Conservation (phyloP, 2,113 vertebrate species). For the Edolisoma coerulescens region DNA sequence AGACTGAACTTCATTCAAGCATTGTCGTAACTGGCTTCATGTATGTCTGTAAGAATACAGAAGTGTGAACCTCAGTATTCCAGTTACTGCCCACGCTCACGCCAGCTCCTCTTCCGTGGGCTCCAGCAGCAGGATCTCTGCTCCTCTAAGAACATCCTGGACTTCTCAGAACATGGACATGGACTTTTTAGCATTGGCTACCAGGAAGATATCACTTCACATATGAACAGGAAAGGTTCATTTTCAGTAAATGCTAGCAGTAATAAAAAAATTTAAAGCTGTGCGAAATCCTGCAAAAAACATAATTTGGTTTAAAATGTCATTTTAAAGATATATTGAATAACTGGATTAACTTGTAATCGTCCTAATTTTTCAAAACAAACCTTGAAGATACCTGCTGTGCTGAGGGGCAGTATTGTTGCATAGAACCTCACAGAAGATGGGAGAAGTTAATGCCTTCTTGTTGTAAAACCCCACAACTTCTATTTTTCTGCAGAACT, state of each 20-base stretch:
- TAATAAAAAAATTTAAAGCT: not conserved
- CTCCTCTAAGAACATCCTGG: not conserved
- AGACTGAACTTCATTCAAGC: not conserved
- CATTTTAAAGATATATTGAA: not conserved
- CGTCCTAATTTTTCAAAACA: not conserved
- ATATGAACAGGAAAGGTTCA: not conserved
- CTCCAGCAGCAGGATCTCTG: not conserved
- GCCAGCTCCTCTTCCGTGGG: not conserved
- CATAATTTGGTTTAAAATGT: not conserved
- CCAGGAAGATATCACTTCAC: not conserved
- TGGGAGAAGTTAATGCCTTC: not conserved
- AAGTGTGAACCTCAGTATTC: not conserved
- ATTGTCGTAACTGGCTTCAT: not conserved
- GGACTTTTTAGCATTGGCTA: not conserved
- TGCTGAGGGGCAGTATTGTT: not conserved
- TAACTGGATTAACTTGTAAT: not conserved
- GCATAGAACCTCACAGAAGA: not conserved
- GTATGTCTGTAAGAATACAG: not conserved
- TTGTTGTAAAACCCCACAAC: not conserved
- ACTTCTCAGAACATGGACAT: not conserved
- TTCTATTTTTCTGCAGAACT: not conserved
- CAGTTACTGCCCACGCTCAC: not conserved
- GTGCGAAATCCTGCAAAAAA: not conserved
- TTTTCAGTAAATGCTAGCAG: not conserved
- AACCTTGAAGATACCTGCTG: not conserved